A percentile compares a stretch with the other conserved stretches of the same genome.
These are phyloP conservation scores for Brachycybe producta DNA, from an alignment of 2,888 invertebrate species.

Conservation along the genomic window DNA sequence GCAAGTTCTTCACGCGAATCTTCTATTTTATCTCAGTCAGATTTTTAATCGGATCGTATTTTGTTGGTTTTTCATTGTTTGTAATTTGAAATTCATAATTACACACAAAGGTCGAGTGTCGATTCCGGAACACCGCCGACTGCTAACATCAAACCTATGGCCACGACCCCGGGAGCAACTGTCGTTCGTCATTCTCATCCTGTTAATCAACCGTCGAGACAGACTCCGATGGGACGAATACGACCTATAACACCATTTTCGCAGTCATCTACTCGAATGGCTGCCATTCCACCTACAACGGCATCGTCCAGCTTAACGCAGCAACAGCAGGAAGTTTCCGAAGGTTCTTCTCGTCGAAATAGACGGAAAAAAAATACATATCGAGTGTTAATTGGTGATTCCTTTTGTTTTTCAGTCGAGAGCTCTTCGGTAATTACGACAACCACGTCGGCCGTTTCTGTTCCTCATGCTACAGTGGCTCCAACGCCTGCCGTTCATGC, in stretches of 20 bases:
- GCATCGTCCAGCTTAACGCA: constrained; percentile 11
- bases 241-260: constrained; percentile 66
- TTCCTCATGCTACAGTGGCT: constrained; percentile 23
- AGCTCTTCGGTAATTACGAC: not conserved
- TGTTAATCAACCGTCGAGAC: constrained; percentile 44
- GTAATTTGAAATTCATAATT: not conserved
- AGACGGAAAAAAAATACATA: no score
- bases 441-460: not conserved
- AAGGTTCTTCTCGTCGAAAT: no score
- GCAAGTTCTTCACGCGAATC: constrained; percentile 43
- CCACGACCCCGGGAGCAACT: constrained; percentile 45
- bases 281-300: constrained; percentile 25
- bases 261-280: constrained; percentile 24
- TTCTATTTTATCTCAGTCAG: constrained; percentile 27
- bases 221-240: constrained; percentile 78
- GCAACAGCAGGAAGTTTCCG: constrained; percentile 7
- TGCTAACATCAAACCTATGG: constrained; percentile 90
- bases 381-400: no score
- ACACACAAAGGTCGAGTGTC: constrained; percentile 9
- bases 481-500: constrained; percentile 24
- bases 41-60: not conserved
- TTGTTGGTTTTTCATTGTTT: constrained; percentile 4
- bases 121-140: constrained; percentile 51
- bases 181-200: constrained; percentile 22
- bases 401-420: not conserved